Conservation (phyloP, 2,113 vertebrate species). For the Sylvilagus bachmani region DNA sequence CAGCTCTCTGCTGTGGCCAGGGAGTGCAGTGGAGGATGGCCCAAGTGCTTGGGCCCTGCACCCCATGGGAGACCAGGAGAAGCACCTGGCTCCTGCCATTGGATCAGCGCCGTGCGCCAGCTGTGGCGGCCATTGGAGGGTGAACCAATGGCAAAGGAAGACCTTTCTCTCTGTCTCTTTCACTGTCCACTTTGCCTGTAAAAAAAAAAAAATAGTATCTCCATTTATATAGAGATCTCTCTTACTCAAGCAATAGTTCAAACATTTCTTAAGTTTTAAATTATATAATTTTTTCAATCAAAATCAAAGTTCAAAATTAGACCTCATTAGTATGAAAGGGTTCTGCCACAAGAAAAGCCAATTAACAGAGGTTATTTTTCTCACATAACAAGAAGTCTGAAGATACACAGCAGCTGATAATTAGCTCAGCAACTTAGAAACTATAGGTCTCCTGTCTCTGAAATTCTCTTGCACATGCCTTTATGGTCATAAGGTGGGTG, state of each 20-base stretch:
- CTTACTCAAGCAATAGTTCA: neutral
- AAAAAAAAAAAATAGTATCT: no score
- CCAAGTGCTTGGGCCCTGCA: no score
- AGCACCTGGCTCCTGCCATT: no score
- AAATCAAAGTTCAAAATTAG: neutral
- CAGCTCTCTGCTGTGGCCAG: no score
- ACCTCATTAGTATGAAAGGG: neutral
- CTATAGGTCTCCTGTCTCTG: neutral
- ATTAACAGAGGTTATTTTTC: neutral
- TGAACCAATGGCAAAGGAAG: no score
- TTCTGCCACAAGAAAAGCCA: slow-evolving; percentile 34
- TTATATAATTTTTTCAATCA: neutral
- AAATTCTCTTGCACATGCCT: neutral
- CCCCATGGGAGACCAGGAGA: no score
- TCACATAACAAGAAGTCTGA: slow-evolving; percentile 46
- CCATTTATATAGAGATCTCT: slow-evolving; percentile 19
- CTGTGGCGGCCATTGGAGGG: no score
- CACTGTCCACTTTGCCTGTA: no score
- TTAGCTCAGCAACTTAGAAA: slow-evolving; percentile 33
- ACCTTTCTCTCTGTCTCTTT: no score
- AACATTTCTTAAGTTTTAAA: neutral
- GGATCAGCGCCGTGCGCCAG: no score
- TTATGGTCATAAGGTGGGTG: neutral
- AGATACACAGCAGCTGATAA: neutral
- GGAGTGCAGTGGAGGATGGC: no score